Conservation (phyloP, 2,113 vertebrate genomes). For the Mustela nigripes region DNA sequence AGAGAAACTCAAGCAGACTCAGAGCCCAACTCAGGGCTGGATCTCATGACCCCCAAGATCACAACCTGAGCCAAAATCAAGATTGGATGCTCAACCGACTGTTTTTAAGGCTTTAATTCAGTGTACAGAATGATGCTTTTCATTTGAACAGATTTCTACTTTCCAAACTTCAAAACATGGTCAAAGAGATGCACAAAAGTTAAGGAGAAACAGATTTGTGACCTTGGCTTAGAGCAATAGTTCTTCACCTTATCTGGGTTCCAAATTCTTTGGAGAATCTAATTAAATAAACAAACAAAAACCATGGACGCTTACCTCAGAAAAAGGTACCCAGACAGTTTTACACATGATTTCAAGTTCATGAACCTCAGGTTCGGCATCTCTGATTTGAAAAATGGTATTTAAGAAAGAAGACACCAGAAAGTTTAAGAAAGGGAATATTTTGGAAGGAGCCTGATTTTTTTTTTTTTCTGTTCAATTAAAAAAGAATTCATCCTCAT, state of each 20-base stretch:
- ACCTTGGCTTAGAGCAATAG: not conserved
- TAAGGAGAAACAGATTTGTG: not conserved
- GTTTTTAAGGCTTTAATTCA: constrained; percentile 40
- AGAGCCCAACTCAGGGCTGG: not conserved
- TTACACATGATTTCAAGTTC: constrained; percentile 11
- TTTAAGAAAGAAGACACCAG: not conserved
- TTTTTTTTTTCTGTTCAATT: not conserved
- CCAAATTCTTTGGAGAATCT: not conserved
- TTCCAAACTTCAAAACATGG: not conserved
- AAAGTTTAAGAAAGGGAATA: constrained; percentile 36
- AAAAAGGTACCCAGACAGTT: not conserved
- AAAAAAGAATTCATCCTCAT: not conserved
- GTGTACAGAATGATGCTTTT: constrained; percentile 49
- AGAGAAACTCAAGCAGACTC: not conserved
- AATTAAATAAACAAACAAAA: not conserved
- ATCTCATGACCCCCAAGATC: not conserved
- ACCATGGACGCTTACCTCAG: not conserved
- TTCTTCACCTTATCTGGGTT: constrained; percentile 38
- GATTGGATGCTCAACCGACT: not conserved
- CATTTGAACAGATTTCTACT: constrained; percentile 20
- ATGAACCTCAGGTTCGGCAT: not conserved
- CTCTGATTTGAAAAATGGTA: constrained; percentile 36
- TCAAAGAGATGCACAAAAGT: not conserved
- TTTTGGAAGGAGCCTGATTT: constrained; percentile 9
- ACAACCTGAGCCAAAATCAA: not conserved